Percentiles rank a stretch among this genome's conserved stretches.
Conservation (phyloP, 2,113 vertebrate genomes). For the Strigops habroptila region DNA sequence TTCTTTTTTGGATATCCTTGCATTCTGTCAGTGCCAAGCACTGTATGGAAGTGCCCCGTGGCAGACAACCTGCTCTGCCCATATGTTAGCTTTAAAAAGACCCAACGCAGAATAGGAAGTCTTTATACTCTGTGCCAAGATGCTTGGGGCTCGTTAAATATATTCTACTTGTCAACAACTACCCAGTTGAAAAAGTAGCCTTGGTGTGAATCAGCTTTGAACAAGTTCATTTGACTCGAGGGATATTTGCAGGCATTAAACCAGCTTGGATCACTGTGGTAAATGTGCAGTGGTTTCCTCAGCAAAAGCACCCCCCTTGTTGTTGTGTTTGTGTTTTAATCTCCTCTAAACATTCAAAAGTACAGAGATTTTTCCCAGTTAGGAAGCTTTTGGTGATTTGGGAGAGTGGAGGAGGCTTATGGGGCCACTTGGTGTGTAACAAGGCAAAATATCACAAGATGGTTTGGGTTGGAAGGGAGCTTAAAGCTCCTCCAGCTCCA, state of each 20-base stretch:
- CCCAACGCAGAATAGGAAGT: constrained; percentile 22
- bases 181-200: constrained; percentile 9
- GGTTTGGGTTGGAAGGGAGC: neutral
- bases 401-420: neutral
- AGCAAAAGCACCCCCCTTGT: neutral
- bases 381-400: neutral
- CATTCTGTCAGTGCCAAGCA: neutral
- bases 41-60: constrained; percentile 18
- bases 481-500: neutral
- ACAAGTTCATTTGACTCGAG: constrained; percentile 44
- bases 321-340: neutral
- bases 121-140: constrained; percentile 40
- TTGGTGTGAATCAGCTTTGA: constrained; percentile 45
- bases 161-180: constrained; percentile 54
- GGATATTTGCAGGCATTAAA: constrained; percentile 38
- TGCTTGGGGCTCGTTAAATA: constrained; percentile 51
- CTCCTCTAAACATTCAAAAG: neutral
- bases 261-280: neutral
- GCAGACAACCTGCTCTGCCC: constrained; percentile 48
- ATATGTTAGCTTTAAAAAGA: constrained; percentile 10
- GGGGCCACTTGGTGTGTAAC: neutral
- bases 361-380: neutral
- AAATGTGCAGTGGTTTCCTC: neutral
- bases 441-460: neutral
- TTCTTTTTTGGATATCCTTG: neutral